phyloP scores from a whole-genome alignment of 2,113 vertebrate species.

The Corynorhinus townsendii region DNA sequence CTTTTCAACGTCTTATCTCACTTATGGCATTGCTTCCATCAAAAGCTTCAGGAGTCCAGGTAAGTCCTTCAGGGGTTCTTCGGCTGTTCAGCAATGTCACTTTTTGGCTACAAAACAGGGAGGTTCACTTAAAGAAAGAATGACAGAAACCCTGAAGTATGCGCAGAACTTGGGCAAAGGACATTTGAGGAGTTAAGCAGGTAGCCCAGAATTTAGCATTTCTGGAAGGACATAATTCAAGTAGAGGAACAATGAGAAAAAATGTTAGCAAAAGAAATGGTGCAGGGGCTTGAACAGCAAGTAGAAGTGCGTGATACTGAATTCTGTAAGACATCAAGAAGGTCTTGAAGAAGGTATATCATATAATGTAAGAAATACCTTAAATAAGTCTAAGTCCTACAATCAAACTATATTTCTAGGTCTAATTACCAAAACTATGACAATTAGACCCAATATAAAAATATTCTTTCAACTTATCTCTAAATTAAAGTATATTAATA shows the following conservation, averaged over 20 bases:
- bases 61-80: neutral
- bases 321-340: neutral
- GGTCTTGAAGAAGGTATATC: neutral
- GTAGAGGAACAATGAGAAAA: neutral
- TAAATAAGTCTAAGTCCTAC: neutral
- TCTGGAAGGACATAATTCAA: neutral
- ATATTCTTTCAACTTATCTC: neutral
- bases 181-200: neutral
- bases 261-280: neutral
- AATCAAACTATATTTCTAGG: neutral
- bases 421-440: neutral
- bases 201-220: neutral
- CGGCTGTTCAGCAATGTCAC: neutral
- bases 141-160: neutral
- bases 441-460: constrained; percentile 8
- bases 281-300: neutral
- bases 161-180: neutral
- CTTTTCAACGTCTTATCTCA: neutral
- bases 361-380: neutral
- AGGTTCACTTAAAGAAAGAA: neutral
- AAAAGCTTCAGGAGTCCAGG: neutral
- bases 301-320: neutral
- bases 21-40: neutral
- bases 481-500: constrained; percentile 12
- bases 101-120: neutral